Conservation (phyloP, 2,797 vertebrate genomes). For the Serranus cabrilla region DNA sequence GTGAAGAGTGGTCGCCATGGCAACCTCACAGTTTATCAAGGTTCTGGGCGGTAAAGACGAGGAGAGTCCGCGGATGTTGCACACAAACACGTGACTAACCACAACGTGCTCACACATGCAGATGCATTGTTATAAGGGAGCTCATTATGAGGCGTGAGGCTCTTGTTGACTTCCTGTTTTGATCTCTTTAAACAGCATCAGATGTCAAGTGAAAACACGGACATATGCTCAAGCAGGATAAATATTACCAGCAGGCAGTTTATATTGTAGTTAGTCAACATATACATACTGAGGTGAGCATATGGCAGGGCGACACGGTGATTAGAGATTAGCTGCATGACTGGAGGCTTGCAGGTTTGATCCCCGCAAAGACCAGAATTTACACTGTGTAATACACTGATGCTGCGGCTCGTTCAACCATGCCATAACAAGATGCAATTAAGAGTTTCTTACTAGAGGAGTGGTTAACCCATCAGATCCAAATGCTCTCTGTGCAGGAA, state of each 20-base stretch:
- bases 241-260: conserved; percentile 24
- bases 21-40: conserved; percentile 87
- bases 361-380: conserved; percentile 58
- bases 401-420: conserved; percentile 31
- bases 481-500: background rate
- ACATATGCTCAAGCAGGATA: conserved; percentile 9
- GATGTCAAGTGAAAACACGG: conserved; percentile 25
- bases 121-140: background rate
- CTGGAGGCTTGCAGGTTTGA: conserved; percentile 60
- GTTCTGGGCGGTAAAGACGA: conserved; percentile 69
- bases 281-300: conserved; percentile 63
- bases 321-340: conserved; percentile 72
- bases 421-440: conserved; percentile 47
- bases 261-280: conserved; percentile 50
- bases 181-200: conserved; percentile 17
- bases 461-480: conserved; percentile 17
- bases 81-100: conserved; percentile 11
- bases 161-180: background rate
- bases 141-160: background rate
- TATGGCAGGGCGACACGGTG: conserved; percentile 64
- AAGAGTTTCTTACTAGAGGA: conserved; percentile 32
- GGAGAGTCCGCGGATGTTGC: conserved; percentile 55
- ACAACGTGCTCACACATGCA: background rate
- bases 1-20: conserved; percentile 81
- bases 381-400: conserved; percentile 46